Evolutionary conservation across 2,888 invertebrate species (phyloP).

Genomic region (Andrena camellia): DNA sequence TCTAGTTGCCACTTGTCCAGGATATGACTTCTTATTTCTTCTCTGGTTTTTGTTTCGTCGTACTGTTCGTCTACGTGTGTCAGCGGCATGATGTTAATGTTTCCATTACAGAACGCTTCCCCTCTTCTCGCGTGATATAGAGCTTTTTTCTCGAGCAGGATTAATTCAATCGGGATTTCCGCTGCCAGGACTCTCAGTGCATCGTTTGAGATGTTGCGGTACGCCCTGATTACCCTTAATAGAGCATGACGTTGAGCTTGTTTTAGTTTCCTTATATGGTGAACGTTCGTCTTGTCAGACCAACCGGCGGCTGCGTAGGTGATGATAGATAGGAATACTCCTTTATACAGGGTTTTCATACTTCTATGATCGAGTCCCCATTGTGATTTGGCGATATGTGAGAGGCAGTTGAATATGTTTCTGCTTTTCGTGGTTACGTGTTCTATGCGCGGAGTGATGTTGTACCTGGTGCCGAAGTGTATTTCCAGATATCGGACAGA

Average conservation of each 20-base stretch:
- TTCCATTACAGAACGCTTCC: neutral
- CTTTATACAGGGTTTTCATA: slow-evolving; percentile 41
- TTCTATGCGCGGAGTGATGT: slow-evolving; percentile 23
- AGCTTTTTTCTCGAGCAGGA: neutral
- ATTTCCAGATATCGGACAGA: slow-evolving; percentile 43
- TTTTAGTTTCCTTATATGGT: neutral
- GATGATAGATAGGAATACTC: slow-evolving; percentile 34
- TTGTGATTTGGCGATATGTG: slow-evolving; percentile 15
- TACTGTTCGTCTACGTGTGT: rapidly evolving
- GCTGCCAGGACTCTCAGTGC: neutral
- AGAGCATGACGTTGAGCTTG: neutral
- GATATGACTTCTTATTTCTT: neutral
- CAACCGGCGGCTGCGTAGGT: slow-evolving; percentile 50
- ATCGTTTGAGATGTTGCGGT: neutral
- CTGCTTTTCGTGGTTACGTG: neutral
- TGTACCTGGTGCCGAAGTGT: slow-evolving; percentile 15
- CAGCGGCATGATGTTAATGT: neutral
- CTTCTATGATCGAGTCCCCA: slow-evolving; percentile 46
- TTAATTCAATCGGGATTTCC: neutral
- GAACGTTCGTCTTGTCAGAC: neutral
- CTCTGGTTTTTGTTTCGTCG: neutral
- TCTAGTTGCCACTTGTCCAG: neutral
- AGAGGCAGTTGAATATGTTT: neutral
- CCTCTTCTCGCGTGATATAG: neutral
- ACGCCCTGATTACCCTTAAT: neutral